Conservation (phyloP, 1,140 invertebrate species). For the Trachymyrmex septentrionalis region DNA sequence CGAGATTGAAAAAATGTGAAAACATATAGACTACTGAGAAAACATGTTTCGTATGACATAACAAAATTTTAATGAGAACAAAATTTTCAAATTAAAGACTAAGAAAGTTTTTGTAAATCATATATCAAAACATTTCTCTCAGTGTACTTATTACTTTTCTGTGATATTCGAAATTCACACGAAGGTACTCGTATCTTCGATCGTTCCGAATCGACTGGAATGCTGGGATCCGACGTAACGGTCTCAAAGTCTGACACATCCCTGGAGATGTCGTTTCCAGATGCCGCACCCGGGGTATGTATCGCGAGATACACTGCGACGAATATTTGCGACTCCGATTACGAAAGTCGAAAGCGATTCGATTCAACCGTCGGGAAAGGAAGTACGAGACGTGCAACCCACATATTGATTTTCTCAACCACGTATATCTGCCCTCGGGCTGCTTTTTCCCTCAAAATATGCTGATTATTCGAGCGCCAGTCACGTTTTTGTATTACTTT, state of each 20-base stretch:
- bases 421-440: background rate
- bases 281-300: conserved; percentile 41
- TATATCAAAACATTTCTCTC: too few relatives aligned
- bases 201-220: conserved; percentile 32
- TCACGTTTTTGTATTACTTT: conserved; percentile 66
- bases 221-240: conserved; percentile 29
- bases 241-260: conserved; percentile 34
- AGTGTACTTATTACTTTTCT: background rate
- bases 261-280: conserved; percentile 50
- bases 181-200: conserved; percentile 11
- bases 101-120: too few relatives aligned
- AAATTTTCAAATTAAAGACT: too few relatives aligned
- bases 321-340: conserved; percentile 56
- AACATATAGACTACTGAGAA: background rate
- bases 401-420: conserved; percentile 23
- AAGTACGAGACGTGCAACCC: conserved; percentile 10
- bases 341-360: conserved; percentile 51
- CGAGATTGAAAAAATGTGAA: background rate
- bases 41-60: too few relatives aligned
- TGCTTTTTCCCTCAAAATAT: conserved; percentile 42
- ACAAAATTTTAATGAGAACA: too few relatives aligned
- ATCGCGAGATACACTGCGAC: conserved; percentile 35
- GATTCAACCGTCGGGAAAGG: conserved; percentile 35
- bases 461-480: conserved; percentile 55
- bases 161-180: background rate